These are phyloP conservation scores for Ptyas mucosa DNA, from an alignment of 2,113 vertebrate species.

Conservation along the genomic window DNA sequence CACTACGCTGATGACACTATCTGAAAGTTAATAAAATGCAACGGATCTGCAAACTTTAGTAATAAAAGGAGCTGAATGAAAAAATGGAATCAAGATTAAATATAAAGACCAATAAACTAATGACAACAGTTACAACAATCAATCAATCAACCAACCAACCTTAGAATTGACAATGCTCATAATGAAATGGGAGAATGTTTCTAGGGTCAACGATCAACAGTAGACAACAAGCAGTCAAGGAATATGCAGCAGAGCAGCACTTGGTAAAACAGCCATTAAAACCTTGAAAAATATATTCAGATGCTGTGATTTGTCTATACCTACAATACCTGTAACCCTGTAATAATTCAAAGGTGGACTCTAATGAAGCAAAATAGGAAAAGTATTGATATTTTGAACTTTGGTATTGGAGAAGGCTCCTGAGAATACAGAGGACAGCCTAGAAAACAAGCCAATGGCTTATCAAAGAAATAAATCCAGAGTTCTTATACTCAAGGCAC, in stretches of 20 bases:
- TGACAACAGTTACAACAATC: background rate
- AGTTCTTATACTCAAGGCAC: background rate
- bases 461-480: background rate
- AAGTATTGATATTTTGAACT: background rate
- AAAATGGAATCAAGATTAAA: background rate
- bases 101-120: background rate
- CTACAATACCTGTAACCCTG: background rate
- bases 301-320: background rate
- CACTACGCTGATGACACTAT: background rate
- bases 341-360: background rate
- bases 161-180: background rate
- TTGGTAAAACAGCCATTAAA: background rate
- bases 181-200: background rate
- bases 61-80: background rate
- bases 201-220: background rate
- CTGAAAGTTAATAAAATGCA: background rate
- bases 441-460: background rate
- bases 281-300: background rate
- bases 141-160: background rate
- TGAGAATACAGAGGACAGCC: background rate
- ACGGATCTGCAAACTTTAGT: background rate
- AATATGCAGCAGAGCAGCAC: background rate
- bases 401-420: background rate
- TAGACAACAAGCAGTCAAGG: background rate
- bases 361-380: background rate